Conservation (phyloP, 2,888 invertebrate species). For the Synergus japonicus region DNA sequence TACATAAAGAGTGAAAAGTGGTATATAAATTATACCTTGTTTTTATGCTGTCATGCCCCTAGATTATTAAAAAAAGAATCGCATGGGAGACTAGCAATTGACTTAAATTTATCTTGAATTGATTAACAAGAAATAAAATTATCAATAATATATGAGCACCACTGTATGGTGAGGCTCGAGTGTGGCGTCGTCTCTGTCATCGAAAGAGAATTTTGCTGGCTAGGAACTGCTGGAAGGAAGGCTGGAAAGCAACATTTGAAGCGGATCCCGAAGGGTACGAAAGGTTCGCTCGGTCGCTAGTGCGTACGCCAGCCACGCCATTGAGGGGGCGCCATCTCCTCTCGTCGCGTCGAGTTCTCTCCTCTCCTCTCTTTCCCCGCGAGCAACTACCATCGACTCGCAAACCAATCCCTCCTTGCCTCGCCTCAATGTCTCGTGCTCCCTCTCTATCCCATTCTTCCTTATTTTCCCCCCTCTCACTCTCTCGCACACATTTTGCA, state of each 20-base stretch:
- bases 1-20: too few relatives aligned
- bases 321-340: slow-evolving; percentile 44
- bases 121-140: too few relatives aligned
- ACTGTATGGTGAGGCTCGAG: neutral
- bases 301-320: slow-evolving; percentile 28
- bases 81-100: too few relatives aligned
- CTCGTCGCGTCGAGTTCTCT: slow-evolving; percentile 14
- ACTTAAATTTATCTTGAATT: too few relatives aligned
- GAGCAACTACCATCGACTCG: slow-evolving; percentile 40
- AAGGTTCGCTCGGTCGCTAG: slow-evolving; percentile 6
- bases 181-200: neutral
- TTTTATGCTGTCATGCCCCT: too few relatives aligned
- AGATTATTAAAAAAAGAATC: too few relatives aligned
- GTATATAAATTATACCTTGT: too few relatives aligned
- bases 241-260: neutral
- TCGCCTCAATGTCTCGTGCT: slow-evolving; percentile 31
- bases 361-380: slow-evolving; percentile 29
- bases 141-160: neutral
- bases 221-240: neutral
- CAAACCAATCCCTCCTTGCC: slow-evolving; percentile 38
- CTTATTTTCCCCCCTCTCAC: slow-evolving; percentile 42
- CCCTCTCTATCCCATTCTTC: slow-evolving; percentile 40
- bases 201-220: neutral
- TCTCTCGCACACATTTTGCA: slow-evolving; percentile 45
- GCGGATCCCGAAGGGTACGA: neutral